These are phyloP conservation scores for Chloroclystis v-ata DNA, from an alignment of 2,888 invertebrate species.

Conservation along the genomic window DNA sequence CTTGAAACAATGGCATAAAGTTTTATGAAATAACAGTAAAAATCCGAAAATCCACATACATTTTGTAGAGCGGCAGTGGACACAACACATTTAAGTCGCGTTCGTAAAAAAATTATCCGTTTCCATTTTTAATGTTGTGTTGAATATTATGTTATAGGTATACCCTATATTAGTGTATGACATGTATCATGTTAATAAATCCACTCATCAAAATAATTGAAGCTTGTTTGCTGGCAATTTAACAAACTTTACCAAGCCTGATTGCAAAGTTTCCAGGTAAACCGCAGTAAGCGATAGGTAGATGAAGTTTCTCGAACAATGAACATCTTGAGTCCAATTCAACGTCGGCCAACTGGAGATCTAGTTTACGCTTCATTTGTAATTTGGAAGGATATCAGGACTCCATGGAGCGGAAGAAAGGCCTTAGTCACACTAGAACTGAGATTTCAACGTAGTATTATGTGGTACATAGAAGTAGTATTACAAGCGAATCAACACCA, in stretches of 20 bases:
- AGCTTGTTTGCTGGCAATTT: background rate
- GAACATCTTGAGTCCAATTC: conserved; percentile 4
- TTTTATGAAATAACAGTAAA: too few species aligned
- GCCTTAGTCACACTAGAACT: conserved; percentile 5
- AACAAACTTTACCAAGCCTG: background rate
- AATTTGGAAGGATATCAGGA: conserved; percentile 24
- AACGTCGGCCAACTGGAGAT: conserved; percentile 12
- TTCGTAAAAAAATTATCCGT: too few species aligned
- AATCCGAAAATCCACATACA: too few species aligned
- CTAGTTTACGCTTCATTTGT: conserved; percentile 27
- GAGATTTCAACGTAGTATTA: background rate
- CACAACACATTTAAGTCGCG: too few species aligned
- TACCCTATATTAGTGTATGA: too few species aligned
- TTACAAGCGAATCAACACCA: too few species aligned
- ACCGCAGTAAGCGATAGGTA: background rate
- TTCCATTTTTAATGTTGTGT: too few species aligned
- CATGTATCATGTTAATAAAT: too few species aligned
- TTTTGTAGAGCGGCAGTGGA: too few species aligned
- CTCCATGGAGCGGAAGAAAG: conserved; percentile 22
- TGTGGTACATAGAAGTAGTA: background rate
- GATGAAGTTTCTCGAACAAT: background rate
- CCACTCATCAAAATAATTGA: too few species aligned
- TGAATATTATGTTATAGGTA: too few species aligned
- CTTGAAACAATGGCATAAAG: too few species aligned
- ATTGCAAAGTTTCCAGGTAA: background rate